phyloP scores from a whole-genome alignment of 1,140 invertebrate genomes.

The Ridgeia piscesae region DNA sequence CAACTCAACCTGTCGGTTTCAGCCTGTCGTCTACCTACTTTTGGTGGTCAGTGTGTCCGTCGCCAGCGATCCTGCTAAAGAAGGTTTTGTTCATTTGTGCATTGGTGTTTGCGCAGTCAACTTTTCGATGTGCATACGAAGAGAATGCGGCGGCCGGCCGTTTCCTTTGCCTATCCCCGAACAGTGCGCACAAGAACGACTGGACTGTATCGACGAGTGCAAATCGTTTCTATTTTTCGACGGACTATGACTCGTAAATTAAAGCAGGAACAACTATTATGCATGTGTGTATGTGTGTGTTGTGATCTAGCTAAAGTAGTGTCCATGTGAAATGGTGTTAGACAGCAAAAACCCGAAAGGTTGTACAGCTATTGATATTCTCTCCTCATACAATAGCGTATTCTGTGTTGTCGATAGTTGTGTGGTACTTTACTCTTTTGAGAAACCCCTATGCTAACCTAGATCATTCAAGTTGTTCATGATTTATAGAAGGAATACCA shows the following conservation, averaged over 20 bases:
- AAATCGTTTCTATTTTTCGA: neutral
- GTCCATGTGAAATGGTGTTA: too few species aligned
- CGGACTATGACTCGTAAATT: neutral
- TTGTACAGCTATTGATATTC: too few species aligned
- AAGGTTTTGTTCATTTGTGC: neutral
- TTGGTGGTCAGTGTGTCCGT: neutral
- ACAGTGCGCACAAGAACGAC: neutral
- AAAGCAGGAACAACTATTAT: neutral
- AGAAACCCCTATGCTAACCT: too few species aligned
- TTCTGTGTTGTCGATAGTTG: too few species aligned
- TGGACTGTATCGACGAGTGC: neutral
- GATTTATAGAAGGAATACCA: too few species aligned
- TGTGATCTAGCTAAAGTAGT: too few species aligned
- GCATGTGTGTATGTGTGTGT: too few species aligned
- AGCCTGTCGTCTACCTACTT: neutral
- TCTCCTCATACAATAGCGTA: too few species aligned
- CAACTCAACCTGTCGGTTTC: neutral
- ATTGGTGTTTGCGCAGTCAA: neutral
- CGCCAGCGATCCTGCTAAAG: neutral
- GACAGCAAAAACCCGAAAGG: too few species aligned
- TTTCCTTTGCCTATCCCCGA: neutral
- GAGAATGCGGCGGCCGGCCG: neutral
- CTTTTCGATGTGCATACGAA: neutral
- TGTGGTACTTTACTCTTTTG: too few species aligned
- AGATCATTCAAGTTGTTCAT: too few species aligned